Percentiles rank a stretch among this genome's conserved stretches.
phyloP scores from a whole-genome alignment of 2,888 invertebrate species.

The Mythimna albipuncta region DNA sequence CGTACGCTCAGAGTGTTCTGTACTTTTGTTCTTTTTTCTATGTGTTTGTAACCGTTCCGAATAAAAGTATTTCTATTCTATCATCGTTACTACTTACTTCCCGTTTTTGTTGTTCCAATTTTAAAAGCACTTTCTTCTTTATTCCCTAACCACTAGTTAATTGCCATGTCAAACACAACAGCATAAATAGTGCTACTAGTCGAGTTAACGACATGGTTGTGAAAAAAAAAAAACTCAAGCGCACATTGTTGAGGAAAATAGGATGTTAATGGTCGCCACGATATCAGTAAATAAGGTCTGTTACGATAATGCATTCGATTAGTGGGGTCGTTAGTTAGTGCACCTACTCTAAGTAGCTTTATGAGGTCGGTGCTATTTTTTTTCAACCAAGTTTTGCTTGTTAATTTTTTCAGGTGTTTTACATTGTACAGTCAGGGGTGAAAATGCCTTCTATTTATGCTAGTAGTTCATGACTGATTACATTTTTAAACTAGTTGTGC shows the following conservation, averaged over 20 bases:
- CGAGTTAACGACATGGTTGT: constrained; percentile 57
- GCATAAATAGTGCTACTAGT: constrained; percentile 47
- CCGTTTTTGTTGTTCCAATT: neutral
- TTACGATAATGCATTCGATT: constrained; percentile 55
- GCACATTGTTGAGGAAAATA: constrained; percentile 48
- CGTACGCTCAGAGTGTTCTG: too few relatives aligned
- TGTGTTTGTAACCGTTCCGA: too few relatives aligned
- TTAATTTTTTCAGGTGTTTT: neutral
- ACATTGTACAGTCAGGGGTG: neutral
- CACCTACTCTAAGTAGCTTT: constrained; percentile 11
- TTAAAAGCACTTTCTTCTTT: neutral
- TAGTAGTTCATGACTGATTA: too few relatives aligned
- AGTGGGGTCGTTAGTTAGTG: constrained; percentile 30
- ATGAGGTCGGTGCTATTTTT: neutral
- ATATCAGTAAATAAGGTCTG: constrained; percentile 56
- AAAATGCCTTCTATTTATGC: too few relatives aligned
- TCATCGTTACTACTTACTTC: too few relatives aligned
- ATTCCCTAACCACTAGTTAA: constrained; percentile 38
- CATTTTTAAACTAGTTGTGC: too few relatives aligned
- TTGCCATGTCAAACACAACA: constrained; percentile 63
- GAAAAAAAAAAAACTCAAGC: constrained; percentile 51
- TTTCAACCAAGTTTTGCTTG: neutral
- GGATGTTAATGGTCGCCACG: constrained; percentile 54
- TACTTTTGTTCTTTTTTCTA: too few relatives aligned
- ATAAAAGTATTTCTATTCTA: too few relatives aligned